These are phyloP conservation scores for Spongia lamella DNA, from an alignment of 37 sponge, comb jelly and placozoan species.

Conservation along the genomic window DNA sequence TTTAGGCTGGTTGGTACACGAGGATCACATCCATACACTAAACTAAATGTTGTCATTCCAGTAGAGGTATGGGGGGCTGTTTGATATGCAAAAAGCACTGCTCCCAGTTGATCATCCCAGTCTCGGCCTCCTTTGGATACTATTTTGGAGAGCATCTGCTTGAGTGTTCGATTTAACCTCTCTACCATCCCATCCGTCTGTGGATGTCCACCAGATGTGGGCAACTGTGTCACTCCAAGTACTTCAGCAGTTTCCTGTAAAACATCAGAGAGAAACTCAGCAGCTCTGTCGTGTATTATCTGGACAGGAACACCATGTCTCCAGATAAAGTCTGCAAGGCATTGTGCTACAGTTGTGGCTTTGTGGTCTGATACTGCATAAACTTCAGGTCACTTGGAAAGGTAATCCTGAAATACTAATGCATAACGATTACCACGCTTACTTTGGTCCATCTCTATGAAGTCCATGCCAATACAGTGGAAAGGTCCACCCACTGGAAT, in stretches of 20 bases:
- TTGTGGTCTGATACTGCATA: too few relatives aligned
- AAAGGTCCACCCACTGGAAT: constrained; percentile 57
- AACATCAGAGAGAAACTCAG: too few relatives aligned
- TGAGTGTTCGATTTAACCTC: constrained; percentile 42
- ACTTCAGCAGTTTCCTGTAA: constrained; percentile 21
- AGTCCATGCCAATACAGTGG: too few relatives aligned
- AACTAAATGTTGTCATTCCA: constrained; percentile 34
- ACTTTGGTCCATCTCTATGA: too few relatives aligned
- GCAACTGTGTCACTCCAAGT: constrained; percentile 7
- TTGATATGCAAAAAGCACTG: constrained; percentile 47
- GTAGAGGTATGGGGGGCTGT: constrained; percentile 36
- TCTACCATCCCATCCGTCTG: constrained; percentile 55
- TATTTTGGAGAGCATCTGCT: constrained; percentile 33
- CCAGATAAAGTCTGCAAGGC: constrained; percentile 4
- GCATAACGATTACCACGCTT: too few relatives aligned
- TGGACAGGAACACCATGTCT: constrained; percentile 14
- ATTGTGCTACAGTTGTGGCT: too few relatives aligned
- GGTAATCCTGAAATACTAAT: too few relatives aligned
- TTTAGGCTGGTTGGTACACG: too few relatives aligned
- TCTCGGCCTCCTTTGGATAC: background rate
- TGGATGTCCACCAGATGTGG: constrained; percentile 48
- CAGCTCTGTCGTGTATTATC: constrained; percentile 29
- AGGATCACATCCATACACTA: constrained; percentile 49
- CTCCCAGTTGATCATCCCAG: constrained; percentile 54
- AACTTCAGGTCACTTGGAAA: too few relatives aligned